These are phyloP conservation scores for Orthosia incerta DNA, from an alignment of 2,888 invertebrate genomes.

Conservation along the genomic window DNA sequence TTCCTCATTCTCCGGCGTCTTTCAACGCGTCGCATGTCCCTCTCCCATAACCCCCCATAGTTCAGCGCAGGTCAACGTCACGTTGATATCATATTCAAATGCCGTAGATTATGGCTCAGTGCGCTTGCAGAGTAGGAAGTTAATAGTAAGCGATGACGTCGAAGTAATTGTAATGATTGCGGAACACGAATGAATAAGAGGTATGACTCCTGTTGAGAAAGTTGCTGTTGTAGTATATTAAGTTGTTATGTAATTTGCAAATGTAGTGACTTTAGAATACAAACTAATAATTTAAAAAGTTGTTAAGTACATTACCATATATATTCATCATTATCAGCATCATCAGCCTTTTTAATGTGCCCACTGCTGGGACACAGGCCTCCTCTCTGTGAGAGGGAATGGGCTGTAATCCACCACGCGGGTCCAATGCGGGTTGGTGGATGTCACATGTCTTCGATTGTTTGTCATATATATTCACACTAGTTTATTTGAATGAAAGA, in stretches of 20 bases:
- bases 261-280: not conserved
- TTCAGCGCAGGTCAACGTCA: slow-evolving; percentile 7
- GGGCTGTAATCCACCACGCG: no score
- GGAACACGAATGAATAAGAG: slow-evolving; percentile 9
- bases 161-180: slow-evolving; percentile 15
- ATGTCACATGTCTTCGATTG: no score
- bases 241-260: not conserved
- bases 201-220: not conserved
- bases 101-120: slow-evolving; percentile 22
- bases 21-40: slow-evolving; percentile 20
- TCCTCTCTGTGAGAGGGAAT: no score
- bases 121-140: slow-evolving; percentile 18
- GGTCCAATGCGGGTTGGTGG: no score
- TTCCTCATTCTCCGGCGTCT: no score
- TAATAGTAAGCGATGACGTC: slow-evolving; percentile 24
- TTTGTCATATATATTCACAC: no score
- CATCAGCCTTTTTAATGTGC: no score
- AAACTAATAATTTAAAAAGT: not conserved
- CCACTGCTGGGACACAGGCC: no score
- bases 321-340: no score
- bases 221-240: not conserved
- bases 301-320: no score
- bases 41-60: slow-evolving; percentile 4
- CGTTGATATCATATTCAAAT: slow-evolving; percentile 37
- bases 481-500: no score